Conservation (phyloP, 2,113 vertebrate species). For the Coryphaenoides rupestris region DNA sequence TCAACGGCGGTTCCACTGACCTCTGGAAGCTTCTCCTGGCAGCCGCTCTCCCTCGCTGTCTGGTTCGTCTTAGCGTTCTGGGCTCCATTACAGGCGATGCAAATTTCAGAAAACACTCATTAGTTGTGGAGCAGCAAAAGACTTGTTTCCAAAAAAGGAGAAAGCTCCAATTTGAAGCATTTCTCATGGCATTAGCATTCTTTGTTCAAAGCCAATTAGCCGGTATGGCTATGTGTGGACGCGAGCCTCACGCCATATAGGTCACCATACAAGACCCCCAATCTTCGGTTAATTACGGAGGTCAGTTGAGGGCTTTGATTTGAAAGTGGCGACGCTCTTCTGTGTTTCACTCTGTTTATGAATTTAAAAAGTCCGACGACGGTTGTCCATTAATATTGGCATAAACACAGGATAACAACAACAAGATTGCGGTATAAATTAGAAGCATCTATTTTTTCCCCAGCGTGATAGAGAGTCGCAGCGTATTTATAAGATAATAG, state of each 20-base stretch:
- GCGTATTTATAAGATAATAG: no score
- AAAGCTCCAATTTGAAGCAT: conserved; percentile 74
- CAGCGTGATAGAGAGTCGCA: no score
- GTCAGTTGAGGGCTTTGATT: conserved; percentile 33
- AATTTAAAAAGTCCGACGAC: no score
- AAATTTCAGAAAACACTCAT: conserved; percentile 66
- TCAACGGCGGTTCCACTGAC: conserved; percentile 54
- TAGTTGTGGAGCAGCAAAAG: conserved; percentile 69
- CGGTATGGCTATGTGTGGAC: conserved; percentile 66
- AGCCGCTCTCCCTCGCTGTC: conserved; percentile 61
- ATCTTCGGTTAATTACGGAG: conserved; percentile 72
- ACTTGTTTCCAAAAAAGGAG: conserved; percentile 62
- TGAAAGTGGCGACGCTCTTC: no score
- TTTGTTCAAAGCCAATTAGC: conserved; percentile 79
- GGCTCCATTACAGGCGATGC: conserved; percentile 72
- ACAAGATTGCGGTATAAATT: no score
- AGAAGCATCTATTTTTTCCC: no score
- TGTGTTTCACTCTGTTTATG: neutral
- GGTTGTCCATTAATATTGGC: no score
- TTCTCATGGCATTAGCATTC: conserved; percentile 71
- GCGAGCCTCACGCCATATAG: conserved; percentile 62
- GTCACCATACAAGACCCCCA: conserved; percentile 63
- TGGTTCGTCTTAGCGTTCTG: conserved; percentile 57
- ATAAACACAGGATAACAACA: no score
- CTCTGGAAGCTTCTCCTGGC: conserved; percentile 58